phyloP scores from a whole-genome alignment of 2,888 invertebrate species.

The Epistrophella euchroma region DNA sequence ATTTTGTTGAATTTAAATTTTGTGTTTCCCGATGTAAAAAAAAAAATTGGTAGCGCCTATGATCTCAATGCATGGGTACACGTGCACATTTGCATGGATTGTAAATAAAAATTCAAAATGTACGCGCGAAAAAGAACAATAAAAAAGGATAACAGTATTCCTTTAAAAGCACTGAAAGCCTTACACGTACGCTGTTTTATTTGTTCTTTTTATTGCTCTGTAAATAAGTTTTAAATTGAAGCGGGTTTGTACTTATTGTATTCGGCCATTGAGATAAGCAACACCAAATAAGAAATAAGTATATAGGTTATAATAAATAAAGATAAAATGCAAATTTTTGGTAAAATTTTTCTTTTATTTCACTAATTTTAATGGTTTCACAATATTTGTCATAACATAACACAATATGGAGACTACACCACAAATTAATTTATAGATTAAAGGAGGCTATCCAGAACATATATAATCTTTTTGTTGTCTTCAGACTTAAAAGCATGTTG shows the following conservation, averaged over 20 bases:
- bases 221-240: conserved; percentile 43
- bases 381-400: no score
- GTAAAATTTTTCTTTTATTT: no score
- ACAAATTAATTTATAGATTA: no score
- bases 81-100: conserved; percentile 44
- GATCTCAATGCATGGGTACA: not conserved
- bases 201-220: conserved; percentile 33
- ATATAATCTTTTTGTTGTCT: no score
- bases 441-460: no score
- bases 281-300: not conserved
- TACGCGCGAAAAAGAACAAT: conserved; percentile 20
- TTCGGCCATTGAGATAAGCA: conserved; percentile 24
- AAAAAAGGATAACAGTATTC: conserved; percentile 15
- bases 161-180: conserved; percentile 1
- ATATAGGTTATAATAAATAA: no score
- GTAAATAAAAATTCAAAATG: conserved; percentile 34
- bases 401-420: no score
- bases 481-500: no score
- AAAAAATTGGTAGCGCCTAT: not conserved
- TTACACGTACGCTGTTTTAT: not conserved
- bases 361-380: no score
- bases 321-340: no score
- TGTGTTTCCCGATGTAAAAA: not conserved
- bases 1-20: not conserved
- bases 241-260: conserved; percentile 3